phyloP scores from a whole-genome alignment of 2,888 invertebrate species.

The Scelioninae gen. 2 region DNA sequence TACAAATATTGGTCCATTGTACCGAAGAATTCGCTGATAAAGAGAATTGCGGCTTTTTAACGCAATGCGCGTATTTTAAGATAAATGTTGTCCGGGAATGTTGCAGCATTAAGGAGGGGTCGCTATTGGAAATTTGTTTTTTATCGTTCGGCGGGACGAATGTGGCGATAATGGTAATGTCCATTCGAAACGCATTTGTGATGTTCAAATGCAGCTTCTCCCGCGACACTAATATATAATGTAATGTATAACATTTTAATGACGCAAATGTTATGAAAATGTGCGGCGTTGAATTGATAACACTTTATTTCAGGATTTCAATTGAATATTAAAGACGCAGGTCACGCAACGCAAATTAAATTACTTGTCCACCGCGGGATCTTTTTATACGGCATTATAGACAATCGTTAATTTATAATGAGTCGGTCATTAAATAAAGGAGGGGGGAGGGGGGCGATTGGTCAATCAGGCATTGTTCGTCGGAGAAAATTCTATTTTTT shows the following conservation, averaged over 20 bases:
- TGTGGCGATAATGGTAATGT: constrained; percentile 48
- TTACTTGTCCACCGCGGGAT: constrained; percentile 23
- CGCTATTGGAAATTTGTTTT: constrained; percentile 48
- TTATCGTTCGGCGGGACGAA: constrained; percentile 44
- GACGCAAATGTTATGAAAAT: constrained; percentile 50
- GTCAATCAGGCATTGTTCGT: constrained; percentile 7
- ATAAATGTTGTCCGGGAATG: constrained; percentile 45
- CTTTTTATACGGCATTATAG: constrained; percentile 13
- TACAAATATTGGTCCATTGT: constrained; percentile 28
- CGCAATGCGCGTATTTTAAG: constrained; percentile 35
- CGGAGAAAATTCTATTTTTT: constrained; percentile 8
- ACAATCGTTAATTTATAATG: constrained; percentile 43
- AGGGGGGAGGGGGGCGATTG: not conserved
- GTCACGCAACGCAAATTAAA: constrained; percentile 33
- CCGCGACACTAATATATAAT: constrained; percentile 45
- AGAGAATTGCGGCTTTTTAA: constrained; percentile 33
- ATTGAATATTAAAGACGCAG: constrained; percentile 21
- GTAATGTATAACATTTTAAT: constrained; percentile 50
- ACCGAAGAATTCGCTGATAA: constrained; percentile 29
- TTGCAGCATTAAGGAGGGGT: constrained; percentile 36
- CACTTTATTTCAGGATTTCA: constrained; percentile 40
- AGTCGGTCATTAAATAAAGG: constrained; percentile 14
- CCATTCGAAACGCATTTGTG: constrained; percentile 55
- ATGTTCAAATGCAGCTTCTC: constrained; percentile 44
- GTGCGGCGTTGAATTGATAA: constrained; percentile 27